Percentiles rank a stretch among this genome's conserved stretches.
Conservation (phyloP, 2,888 invertebrate genomes). For the Zeuzera pyrina region DNA sequence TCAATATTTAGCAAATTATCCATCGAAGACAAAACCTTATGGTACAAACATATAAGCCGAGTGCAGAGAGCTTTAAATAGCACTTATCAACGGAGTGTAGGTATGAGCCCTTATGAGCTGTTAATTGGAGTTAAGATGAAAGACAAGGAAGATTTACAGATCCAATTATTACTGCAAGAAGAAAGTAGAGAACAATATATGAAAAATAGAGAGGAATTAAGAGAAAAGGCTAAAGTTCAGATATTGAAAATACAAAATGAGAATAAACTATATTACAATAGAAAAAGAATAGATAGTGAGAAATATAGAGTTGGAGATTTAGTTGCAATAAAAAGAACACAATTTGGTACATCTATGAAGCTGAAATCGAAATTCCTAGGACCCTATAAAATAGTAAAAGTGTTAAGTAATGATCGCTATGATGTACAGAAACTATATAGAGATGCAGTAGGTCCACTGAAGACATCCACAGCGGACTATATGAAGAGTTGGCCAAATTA, state of each 20-base stretch:
- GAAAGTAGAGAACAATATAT: background rate
- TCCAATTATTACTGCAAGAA: constrained; percentile 2
- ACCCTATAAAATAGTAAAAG: constrained; percentile 6
- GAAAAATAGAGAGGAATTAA: constrained; percentile 7
- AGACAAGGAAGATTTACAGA: constrained; percentile 11
- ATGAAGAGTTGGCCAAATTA: constrained; percentile 10
- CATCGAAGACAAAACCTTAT: constrained; percentile 21
- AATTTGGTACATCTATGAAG: constrained; percentile 12
- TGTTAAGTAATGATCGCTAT: constrained; percentile 11
- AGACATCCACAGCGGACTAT: constrained; percentile 8
- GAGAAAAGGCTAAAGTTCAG: constrained; percentile 10
- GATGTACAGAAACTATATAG: constrained; percentile 11
- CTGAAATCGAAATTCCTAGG: constrained; percentile 10
- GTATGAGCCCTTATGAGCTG: constrained; percentile 18
- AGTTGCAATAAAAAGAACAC: constrained; percentile 15
- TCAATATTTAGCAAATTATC: constrained; percentile 29
- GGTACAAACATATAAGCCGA: constrained; percentile 19
- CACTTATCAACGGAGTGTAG: constrained; percentile 10
- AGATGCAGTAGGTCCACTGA: constrained; percentile 7
- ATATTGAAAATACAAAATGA: constrained; percentile 12
- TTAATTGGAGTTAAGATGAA: constrained; percentile 20
- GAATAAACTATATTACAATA: constrained; percentile 6
- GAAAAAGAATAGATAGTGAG: constrained; percentile 8
- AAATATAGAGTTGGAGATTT: constrained; percentile 10
- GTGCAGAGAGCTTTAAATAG: constrained; percentile 13